These are phyloP conservation scores for Hydrochoerus hydrochaeris DNA, from an alignment of 2,113 vertebrate genomes.

Conservation along the genomic window DNA sequence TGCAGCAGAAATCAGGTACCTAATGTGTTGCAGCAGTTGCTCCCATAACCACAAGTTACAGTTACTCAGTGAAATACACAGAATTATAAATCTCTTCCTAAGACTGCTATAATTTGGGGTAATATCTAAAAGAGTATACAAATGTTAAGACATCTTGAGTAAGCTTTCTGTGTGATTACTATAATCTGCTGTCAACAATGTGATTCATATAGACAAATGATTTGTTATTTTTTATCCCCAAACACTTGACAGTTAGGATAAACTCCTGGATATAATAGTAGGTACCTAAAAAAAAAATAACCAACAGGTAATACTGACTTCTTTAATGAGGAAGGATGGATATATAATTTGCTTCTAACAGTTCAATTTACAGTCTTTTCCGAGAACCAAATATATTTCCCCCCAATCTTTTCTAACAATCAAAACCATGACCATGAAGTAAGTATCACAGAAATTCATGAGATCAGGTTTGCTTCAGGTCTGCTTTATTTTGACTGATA, in stretches of 20 bases:
- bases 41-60: neutral
- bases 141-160: conserved; percentile 10
- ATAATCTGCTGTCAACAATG: neutral
- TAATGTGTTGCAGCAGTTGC: neutral
- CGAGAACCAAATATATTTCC: neutral
- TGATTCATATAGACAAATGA: neutral
- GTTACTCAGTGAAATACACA: conserved; percentile 10
- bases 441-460: neutral
- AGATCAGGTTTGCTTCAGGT: neutral
- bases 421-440: neutral
- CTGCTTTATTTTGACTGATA: neutral
- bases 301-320: neutral
- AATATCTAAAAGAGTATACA: neutral
- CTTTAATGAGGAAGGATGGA: neutral
- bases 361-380: neutral
- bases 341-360: neutral
- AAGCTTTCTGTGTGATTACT: neutral
- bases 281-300: neutral
- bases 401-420: neutral
- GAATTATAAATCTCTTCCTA: conserved; percentile 35
- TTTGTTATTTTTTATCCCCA: neutral
- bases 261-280: neutral
- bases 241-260: neutral
- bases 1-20: neutral
- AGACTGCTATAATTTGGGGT: neutral